phyloP scores from a whole-genome alignment of 2,113 vertebrate genomes.

The Blennius ocellaris region DNA sequence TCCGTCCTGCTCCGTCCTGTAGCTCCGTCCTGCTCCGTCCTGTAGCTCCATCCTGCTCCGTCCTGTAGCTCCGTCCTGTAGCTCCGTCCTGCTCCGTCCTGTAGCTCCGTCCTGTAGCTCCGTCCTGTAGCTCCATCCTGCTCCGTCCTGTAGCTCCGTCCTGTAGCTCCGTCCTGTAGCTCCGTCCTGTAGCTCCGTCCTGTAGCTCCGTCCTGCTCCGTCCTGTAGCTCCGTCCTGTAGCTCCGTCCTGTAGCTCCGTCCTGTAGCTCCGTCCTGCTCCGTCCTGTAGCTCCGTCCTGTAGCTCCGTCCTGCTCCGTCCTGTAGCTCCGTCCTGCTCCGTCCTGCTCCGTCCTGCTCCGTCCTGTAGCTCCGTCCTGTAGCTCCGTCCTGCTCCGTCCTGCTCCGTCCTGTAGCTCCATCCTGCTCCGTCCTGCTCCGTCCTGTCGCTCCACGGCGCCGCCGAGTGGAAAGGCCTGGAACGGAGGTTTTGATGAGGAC shows the following conservation, averaged over 20 bases:
- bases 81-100: slow-evolving; percentile 68
- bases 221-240: slow-evolving; percentile 38
- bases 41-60: slow-evolving; percentile 50
- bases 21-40: slow-evolving; percentile 63
- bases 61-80: slow-evolving; percentile 38
- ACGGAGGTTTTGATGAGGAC: too few relatives aligned
- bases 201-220: slow-evolving; percentile 54
- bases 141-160: slow-evolving; percentile 24
- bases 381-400: too few relatives aligned
- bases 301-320: slow-evolving; percentile 71
- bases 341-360: slow-evolving; percentile 70
- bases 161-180: too few relatives aligned
- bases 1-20: slow-evolving; percentile 63
- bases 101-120: too few relatives aligned
- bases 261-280: slow-evolving; percentile 53
- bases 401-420: slow-evolving; percentile 58
- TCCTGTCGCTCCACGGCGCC: slow-evolving; percentile 11
- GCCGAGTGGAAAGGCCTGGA: too few relatives aligned
- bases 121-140: too few relatives aligned
- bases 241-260: slow-evolving; percentile 73
- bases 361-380: slow-evolving; percentile 34
- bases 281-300: slow-evolving; percentile 30
- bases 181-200: slow-evolving; percentile 69
- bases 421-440: slow-evolving; percentile 67
- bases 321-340: too few relatives aligned